These are phyloP conservation scores for Tetrax tetrax DNA, from an alignment of 2,113 vertebrate species.

Conservation along the genomic window DNA sequence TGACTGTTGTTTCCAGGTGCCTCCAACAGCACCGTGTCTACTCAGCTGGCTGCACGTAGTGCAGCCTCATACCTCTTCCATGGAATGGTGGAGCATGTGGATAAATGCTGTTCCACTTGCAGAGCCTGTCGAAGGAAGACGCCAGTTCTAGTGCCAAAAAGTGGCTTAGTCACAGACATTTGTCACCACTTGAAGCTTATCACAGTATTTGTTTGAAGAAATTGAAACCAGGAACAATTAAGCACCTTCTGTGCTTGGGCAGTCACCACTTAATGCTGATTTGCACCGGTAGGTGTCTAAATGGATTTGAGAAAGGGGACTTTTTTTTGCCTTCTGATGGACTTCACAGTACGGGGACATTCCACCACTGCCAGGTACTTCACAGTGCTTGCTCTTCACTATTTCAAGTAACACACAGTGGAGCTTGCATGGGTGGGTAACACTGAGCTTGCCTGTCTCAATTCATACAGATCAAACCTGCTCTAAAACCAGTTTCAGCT, in stretches of 20 bases:
- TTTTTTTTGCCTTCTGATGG: not conserved
- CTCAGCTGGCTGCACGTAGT: not conserved
- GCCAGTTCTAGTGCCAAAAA: not conserved
- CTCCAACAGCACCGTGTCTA: not conserved
- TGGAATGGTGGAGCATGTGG: not conserved
- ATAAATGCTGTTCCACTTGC: not conserved
- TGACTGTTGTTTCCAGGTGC: not conserved
- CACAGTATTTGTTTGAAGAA: not conserved
- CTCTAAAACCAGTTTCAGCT: not conserved
- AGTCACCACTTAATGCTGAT: not conserved
- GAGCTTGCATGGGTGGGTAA: not conserved
- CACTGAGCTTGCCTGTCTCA: not conserved
- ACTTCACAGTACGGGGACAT: not conserved
- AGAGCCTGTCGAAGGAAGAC: not conserved
- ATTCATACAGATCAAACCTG: not conserved
- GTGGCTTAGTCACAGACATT: not conserved
- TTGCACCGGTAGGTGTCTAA: not conserved
- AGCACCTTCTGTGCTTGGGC: not conserved
- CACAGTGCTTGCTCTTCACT: not conserved
- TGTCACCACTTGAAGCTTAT: not conserved
- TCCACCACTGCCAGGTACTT: not conserved
- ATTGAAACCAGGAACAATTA: not conserved
- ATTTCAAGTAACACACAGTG: not conserved
- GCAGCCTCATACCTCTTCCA: not conserved
- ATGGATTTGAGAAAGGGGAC: not conserved